Evolutionary conservation across 2,797 vertebrate genomes (phyloP), one percentile per base, ranked within the genome.

Genomic region (Rhyacichthys aspro): DNA sequence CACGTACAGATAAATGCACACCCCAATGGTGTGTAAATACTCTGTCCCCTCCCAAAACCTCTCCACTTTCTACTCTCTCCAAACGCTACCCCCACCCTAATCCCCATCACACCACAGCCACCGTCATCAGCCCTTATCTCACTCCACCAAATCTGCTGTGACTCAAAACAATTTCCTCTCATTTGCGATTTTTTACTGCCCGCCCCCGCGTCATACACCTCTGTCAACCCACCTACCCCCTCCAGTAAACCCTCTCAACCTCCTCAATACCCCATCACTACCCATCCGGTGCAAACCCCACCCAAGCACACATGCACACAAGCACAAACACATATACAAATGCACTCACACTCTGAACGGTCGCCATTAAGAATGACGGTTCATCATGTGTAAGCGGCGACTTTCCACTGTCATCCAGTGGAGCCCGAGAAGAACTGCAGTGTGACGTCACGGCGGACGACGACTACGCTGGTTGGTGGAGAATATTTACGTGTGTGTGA

Each of bases 101-200:
- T 90, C 86, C 87, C 77, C 84, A 77, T 88, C 90, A 86, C 86
- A 83, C 82, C 82, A 83, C 86, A 67, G 63, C 89, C 83, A 81
- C 87, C 87, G 88, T 90, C 88, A 89, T 91, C 90, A 89, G 78
- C 82, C 83, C 89, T 93, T 91, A 93, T 93, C 91, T 91, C 87
- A 71, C 80, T 81, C 80, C 88, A 87, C 86, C 91, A 91, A 91
- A 90, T 91, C 90, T 88, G 82, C 82, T 83, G 67, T 89, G 88
- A 87, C 85, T 90, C 90, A 91, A 90, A 90, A 88, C 85, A 91
- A 90, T 91, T 91, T 91, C 89, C 79, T 90, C 87, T 90, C 88
- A 91, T 91, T 90, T 89, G 87, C 74, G 48, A 83, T 87, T 89
- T 38, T 28, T 87, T 80, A 83, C 82, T 70, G 71, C 79, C 74